Evolutionary conservation across 1,140 invertebrate species (phyloP).

Genomic region (Macrosteles quadrilineatus): DNA sequence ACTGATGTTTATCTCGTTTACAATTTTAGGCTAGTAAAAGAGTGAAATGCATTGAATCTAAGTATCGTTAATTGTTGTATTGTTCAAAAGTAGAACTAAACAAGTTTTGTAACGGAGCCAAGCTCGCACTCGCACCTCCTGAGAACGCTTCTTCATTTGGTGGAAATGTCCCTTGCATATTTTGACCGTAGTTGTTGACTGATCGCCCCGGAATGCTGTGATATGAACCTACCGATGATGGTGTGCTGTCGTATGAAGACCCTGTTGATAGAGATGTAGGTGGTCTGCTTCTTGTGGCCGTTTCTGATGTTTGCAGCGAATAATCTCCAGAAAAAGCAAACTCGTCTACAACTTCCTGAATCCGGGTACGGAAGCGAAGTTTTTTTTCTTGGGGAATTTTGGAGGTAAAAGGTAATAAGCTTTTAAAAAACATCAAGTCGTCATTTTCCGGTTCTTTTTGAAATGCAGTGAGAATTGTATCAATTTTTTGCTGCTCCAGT

Average conservation of each 20-base stretch:
- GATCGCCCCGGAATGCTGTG: neutral
- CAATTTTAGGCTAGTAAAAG: slow-evolving; percentile 9
- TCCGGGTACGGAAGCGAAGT: slow-evolving; percentile 22
- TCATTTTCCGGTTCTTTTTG: slow-evolving; percentile 24
- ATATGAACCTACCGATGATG: neutral
- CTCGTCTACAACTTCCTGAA: slow-evolving; percentile 32
- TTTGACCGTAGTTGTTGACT: too few species aligned
- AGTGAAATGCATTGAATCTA: neutral
- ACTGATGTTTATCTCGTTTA: neutral
- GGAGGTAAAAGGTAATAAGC: slow-evolving; percentile 15
- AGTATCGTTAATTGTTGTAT: too few species aligned
- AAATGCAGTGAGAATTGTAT: neutral
- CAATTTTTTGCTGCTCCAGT: slow-evolving; percentile 22
- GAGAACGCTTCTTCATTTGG: slow-evolving; percentile 3
- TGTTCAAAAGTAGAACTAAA: neutral
- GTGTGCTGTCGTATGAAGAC: slow-evolving; percentile 6
- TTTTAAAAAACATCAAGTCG: slow-evolving; percentile 28
- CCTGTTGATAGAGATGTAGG: neutral
- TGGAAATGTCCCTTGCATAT: slow-evolving; percentile 21
- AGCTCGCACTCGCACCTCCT: neutral
- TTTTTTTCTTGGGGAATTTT: slow-evolving; percentile 28
- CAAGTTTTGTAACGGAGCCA: neutral
- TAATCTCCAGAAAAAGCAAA: slow-evolving; percentile 15
- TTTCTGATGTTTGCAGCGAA: neutral
- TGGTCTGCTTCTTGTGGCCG: neutral